These are phyloP conservation scores for Leucosticte australis DNA, from an alignment of 2,113 vertebrate species.

Conservation along the genomic window DNA sequence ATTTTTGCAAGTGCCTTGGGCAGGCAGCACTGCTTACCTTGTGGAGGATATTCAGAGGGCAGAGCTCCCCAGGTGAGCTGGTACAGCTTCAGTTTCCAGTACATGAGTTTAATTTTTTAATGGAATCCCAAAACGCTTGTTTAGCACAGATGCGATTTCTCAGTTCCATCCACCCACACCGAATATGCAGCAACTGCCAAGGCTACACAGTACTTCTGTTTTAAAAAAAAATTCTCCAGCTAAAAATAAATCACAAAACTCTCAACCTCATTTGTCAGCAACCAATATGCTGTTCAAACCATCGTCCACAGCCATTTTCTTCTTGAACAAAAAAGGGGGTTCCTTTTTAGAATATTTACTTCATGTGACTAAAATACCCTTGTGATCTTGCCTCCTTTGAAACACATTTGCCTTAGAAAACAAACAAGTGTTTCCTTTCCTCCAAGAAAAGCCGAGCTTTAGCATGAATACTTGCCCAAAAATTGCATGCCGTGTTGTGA, in stretches of 20 bases:
- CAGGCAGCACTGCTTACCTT: slow-evolving; percentile 34
- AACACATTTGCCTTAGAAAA: background rate
- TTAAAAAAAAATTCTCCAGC: slow-evolving; percentile 13
- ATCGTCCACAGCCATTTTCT: slow-evolving; percentile 12
- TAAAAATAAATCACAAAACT: slow-evolving; percentile 47
- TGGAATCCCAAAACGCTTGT: slow-evolving; percentile 18
- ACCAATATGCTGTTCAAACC: background rate
- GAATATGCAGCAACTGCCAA: slow-evolving; percentile 34
- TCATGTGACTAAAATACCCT: background rate
- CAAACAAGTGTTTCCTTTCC: background rate
- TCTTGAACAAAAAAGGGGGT: background rate
- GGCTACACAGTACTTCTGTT: slow-evolving; percentile 11
- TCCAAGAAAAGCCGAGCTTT: background rate
- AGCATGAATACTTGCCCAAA: slow-evolving; percentile 1
- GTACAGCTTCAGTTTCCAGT: slow-evolving; percentile 44
- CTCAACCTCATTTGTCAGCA: slow-evolving; percentile 15
- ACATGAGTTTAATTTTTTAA: slow-evolving; percentile 52
- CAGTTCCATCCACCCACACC: slow-evolving; percentile 44
- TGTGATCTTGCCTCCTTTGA: slow-evolving; percentile 18
- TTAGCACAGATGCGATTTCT: slow-evolving; percentile 3
- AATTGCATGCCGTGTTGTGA: background rate
- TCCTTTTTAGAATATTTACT: slow-evolving; percentile 10
- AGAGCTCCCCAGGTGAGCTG: slow-evolving; percentile 36
- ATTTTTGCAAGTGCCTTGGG: background rate
- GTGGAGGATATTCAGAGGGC: background rate